These are phyloP conservation scores for Dryomyza anilis DNA, from an alignment of 2,888 invertebrate genomes.

Conservation along the genomic window DNA sequence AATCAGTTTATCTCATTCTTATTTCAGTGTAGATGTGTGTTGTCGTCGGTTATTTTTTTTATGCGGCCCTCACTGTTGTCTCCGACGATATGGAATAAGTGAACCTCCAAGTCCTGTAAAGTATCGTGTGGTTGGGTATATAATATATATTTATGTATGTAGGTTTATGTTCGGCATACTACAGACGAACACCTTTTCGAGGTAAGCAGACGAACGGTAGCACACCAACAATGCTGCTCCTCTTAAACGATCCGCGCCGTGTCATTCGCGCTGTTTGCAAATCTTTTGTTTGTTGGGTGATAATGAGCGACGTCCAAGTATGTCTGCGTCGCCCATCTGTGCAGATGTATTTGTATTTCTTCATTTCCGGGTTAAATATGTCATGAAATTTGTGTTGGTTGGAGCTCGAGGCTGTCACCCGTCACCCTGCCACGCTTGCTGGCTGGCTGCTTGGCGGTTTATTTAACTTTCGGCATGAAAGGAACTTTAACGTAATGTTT, in stretches of 20 bases:
- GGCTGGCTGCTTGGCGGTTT: neutral
- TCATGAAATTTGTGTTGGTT: constrained; percentile 41
- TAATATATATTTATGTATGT: neutral
- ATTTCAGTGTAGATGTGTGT: neutral
- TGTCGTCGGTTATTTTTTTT: neutral
- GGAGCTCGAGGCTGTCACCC: neutral
- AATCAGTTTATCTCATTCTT: constrained; percentile 8
- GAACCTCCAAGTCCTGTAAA: constrained; percentile 14
- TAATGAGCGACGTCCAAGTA: constrained; percentile 27
- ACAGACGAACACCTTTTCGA: constrained; percentile 8
- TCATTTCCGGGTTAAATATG: constrained; percentile 53
- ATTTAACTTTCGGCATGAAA: neutral
- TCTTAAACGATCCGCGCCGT: too few species aligned
- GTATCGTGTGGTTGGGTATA: neutral
- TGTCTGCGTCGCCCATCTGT: constrained; percentile 14
- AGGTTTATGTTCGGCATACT: neutral
- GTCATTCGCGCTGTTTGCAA: constrained; percentile 10
- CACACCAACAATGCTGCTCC: too few species aligned
- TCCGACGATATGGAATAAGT: constrained; percentile 18
- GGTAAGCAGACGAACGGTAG: too few species aligned
- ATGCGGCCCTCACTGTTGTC: neutral
- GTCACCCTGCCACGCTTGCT: neutral
- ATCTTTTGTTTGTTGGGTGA: constrained; percentile 29
- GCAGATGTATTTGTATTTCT: constrained; percentile 45
- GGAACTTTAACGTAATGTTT: too few species aligned